Evolutionary conservation across 2,797 vertebrate species (phyloP), one percentile per base, ranked within the genome.

Genomic region (Serranus cabrilla): DNA sequence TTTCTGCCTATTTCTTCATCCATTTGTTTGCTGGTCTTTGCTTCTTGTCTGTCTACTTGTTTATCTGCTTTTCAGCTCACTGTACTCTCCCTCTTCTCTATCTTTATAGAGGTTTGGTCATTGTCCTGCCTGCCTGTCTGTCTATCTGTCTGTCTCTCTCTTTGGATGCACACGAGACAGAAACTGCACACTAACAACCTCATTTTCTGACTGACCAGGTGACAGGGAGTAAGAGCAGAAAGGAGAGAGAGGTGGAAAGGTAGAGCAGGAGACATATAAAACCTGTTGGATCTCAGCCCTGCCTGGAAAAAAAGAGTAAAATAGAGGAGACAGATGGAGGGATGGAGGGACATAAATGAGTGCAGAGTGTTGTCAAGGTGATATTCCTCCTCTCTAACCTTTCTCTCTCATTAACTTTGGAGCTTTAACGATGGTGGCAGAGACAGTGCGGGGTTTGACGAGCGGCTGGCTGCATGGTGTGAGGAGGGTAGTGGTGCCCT

Each of bases 381-480:
- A 93, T 88, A 81, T 85, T 84, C 86, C 84, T 88, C 83, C 75
- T 82, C 83, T 89, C 84, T 90, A 89, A 92, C 91, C 87, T 92
- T 89, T 92, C 80, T 78, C 82, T 91, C 91, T 93, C 90, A 93
- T 94, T 95, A 94, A 93, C 82, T 92, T 88, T 85, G 82, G 76
- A 81, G 87, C 81, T 89, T 90, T 91, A 91, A 92, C 64, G 79
- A 91, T 73, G 76, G 87, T 68, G 86, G 87, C 71, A 84, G 85
- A 89, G 80, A 75, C 74, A 55, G 82, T 18, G 73, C 52, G 1
- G 72, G 45, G 62, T 87, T 89, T 91, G 89, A 90, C 57, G 73
- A 92, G 88, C 45, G 63, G 67, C 74, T 66, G 71, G 83, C 83
- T 87, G 82, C 73, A 20, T 31, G 76, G 72, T 58, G 68, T 0